Evolutionary conservation across 2,113 vertebrate species (phyloP).

Genomic region (Pogonocichla stellata): DNA sequence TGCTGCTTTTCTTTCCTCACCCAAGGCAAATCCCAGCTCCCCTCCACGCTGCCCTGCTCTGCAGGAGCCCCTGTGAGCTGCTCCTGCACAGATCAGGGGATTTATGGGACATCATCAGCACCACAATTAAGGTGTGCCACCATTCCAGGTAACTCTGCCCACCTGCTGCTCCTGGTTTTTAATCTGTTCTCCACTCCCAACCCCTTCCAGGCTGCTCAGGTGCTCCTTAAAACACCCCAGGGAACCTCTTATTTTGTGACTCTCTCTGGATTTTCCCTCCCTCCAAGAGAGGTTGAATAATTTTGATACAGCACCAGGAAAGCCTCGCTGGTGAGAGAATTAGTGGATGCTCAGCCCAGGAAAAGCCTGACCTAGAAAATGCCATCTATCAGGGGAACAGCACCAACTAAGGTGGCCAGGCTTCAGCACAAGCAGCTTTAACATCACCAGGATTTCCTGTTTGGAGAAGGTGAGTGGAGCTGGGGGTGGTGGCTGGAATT

Average conservation of each 20-base stretch:
- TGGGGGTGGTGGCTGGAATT: constrained; percentile 25
- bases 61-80: neutral
- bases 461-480: constrained; percentile 62
- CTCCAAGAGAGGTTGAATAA: neutral
- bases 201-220: neutral
- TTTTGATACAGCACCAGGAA: constrained; percentile 28
- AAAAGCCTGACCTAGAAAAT: constrained; percentile 27
- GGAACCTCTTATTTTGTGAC: neutral
- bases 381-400: constrained; percentile 36
- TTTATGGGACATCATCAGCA: neutral
- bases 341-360: constrained; percentile 22
- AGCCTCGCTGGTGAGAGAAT: neutral
- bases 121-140: neutral
- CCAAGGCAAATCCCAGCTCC: neutral
- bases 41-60: neutral
- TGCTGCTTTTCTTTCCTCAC: neutral
- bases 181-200: neutral
- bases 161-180: neutral
- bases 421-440: constrained; percentile 54
- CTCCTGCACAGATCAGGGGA: neutral
- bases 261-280: neutral
- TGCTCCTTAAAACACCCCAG: neutral
- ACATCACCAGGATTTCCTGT: constrained; percentile 66
- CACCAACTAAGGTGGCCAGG: constrained; percentile 24
- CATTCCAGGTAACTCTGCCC: neutral